phyloP scores from a whole-genome alignment of 1,140 invertebrate genomes.

The Panagrolaimus sp. region DNA sequence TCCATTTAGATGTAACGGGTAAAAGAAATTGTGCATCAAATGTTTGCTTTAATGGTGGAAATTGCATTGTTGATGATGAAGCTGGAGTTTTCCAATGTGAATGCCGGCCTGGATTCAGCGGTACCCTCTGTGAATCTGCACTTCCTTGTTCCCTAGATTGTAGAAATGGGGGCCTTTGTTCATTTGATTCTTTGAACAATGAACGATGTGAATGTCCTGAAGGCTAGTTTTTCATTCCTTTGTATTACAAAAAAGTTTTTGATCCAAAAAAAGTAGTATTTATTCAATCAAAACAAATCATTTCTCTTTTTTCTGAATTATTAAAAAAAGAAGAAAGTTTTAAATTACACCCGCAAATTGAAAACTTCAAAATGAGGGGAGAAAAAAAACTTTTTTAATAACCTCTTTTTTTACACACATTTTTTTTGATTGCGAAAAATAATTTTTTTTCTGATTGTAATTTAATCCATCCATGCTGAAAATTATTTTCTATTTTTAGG shows the following conservation, averaged over 20 bases:
- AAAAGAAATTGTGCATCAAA: conserved; percentile 5
- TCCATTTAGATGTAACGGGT: neutral
- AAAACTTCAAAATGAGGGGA: neutral
- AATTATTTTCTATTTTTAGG: neutral
- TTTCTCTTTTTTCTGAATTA: neutral
- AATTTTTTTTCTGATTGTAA: conserved; percentile 6
- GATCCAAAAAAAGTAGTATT: too few species aligned
- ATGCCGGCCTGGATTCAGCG: conserved; percentile 20
- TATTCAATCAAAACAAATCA: neutral
- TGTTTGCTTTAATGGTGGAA: conserved; percentile 17
- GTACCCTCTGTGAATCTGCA: conserved; percentile 20
- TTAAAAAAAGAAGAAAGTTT: too few species aligned
- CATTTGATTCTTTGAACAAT: conserved; percentile 12
- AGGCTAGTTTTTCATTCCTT: conserved; percentile 2
- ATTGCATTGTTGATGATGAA: conserved; percentile 17
- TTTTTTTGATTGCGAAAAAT: too few species aligned
- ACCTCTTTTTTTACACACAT: too few species aligned
- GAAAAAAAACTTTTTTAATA: too few species aligned
- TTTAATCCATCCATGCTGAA: too few species aligned
- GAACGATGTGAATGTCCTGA: conserved; percentile 11
- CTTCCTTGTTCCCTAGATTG: conserved; percentile 18
- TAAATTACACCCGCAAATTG: too few species aligned
- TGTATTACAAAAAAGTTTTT: neutral
- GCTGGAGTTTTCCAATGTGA: conserved; percentile 15
- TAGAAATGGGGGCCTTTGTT: conserved; percentile 16